Evolutionary conservation across 2,113 vertebrate genomes (phyloP).

Genomic region (Callocephalon fimbriatum): DNA sequence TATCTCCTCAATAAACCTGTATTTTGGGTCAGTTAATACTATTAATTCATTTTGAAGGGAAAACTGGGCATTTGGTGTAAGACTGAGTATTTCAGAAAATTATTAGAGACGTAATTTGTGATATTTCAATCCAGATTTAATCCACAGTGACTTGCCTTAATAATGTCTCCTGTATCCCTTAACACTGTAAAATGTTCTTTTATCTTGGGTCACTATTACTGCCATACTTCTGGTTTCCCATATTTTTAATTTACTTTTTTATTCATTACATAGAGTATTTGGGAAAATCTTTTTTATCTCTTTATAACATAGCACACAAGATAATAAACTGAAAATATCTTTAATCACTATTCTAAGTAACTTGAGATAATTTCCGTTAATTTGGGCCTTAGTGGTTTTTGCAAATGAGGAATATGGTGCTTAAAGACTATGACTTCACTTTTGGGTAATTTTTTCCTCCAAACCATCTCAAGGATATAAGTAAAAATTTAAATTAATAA

Average conservation of each 20-base stretch:
- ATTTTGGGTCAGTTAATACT: background rate
- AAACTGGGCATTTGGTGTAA: accelerated
- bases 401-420: background rate
- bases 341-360: background rate
- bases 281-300: background rate
- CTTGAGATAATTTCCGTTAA: background rate
- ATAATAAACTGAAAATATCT: background rate
- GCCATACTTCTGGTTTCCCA: background rate
- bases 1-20: background rate
- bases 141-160: background rate
- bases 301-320: accelerated
- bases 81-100: background rate
- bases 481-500: background rate
- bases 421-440: background rate
- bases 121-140: background rate
- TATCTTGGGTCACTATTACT: background rate
- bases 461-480: accelerated
- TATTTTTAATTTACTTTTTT: background rate
- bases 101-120: accelerated
- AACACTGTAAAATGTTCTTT: accelerated
- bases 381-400: accelerated
- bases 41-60: background rate
- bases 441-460: background rate
- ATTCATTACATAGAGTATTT: accelerated
- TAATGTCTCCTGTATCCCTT: background rate